Evolutionary conservation across 2,888 invertebrate species (phyloP), one percentile per base, ranked within the genome.

Genomic region (Lasius platythorax): DNA sequence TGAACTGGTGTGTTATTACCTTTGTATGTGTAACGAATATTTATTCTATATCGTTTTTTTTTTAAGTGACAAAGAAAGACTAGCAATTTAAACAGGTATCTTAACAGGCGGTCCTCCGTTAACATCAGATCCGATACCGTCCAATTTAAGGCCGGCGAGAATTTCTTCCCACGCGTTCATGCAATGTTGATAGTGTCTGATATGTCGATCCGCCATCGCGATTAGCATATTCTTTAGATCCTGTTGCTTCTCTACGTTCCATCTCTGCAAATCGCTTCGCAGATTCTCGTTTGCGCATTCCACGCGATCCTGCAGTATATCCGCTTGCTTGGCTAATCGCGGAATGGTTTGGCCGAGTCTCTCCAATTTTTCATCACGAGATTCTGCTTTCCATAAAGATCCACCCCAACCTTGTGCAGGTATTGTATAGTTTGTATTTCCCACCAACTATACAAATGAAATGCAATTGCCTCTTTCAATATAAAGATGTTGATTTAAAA

Each of bases 241-340:
- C 50, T 95, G 95, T 84, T 96, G 96, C 92, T 97, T 97, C 88
- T 96, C 97, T 50, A 95, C 92, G 87, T 97, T 96, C 97, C 97
- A 97, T 83, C 97, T 95, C 75, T 97, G 96, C 85, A 97, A 94
- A 93, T 97, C 97, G 63, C 97, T 96, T 74, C 96, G 95, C 43
- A 97, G 94, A 92, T 97, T 96, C 92, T 97, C 97, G 92, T 97
- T 97, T 0, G 97, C 97, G 91, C 97, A 97, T 92, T 97, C 97
- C 67, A 97, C 95, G 90, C 96, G 96, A 93, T 97, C 97, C 92
- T 96, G 96, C 72, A 95, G 93, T 2, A 95, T 92, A 91, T 96
- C 96, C 0, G 95, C 95, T 78, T 95, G 95, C 88, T 96, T 96
- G 1, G 95, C 94, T 37, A 96, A 90, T 68, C 96, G 95, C 0